These are phyloP conservation scores for Takifugu flavidus DNA, from an alignment of 2,113 vertebrate genomes.

Conservation along the genomic window DNA sequence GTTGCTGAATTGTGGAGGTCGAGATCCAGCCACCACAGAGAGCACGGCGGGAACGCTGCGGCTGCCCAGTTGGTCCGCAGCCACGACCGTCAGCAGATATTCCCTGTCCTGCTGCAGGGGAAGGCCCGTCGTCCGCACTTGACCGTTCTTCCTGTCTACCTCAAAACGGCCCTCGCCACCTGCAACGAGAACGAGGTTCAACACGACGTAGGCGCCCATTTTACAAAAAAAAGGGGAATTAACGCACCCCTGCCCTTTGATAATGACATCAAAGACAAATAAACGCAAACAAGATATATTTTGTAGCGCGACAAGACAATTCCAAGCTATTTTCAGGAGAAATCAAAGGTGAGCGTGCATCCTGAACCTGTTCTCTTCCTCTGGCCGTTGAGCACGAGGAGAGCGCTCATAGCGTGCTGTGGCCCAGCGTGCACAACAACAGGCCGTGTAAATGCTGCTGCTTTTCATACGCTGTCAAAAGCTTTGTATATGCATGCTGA, in stretches of 20 bases:
- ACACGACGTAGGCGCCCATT: neutral
- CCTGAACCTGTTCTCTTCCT: too few relatives aligned
- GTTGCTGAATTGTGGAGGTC: conserved; percentile 84
- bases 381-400: too few relatives aligned
- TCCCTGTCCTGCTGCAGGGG: conserved; percentile 79
- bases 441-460: neutral
- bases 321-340: too few relatives aligned
- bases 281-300: too few relatives aligned
- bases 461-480: conserved; percentile 7
- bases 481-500: neutral
- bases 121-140: conserved; percentile 81
- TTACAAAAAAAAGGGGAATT: too few relatives aligned
- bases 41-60: conserved; percentile 76
- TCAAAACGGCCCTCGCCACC: conserved; percentile 85
- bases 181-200: conserved; percentile 29
- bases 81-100: conserved; percentile 81
- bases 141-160: conserved; percentile 82
- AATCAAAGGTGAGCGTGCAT: too few relatives aligned
- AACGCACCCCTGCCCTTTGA: too few relatives aligned
- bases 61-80: conserved; percentile 79
- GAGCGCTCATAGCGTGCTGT: too few relatives aligned
- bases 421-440: neutral
- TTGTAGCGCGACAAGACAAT: too few relatives aligned
- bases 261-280: too few relatives aligned
- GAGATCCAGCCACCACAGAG: conserved; percentile 78